phyloP scores from a whole-genome alignment of 2,113 vertebrate species.

The Oenanthe melanoleuca region DNA sequence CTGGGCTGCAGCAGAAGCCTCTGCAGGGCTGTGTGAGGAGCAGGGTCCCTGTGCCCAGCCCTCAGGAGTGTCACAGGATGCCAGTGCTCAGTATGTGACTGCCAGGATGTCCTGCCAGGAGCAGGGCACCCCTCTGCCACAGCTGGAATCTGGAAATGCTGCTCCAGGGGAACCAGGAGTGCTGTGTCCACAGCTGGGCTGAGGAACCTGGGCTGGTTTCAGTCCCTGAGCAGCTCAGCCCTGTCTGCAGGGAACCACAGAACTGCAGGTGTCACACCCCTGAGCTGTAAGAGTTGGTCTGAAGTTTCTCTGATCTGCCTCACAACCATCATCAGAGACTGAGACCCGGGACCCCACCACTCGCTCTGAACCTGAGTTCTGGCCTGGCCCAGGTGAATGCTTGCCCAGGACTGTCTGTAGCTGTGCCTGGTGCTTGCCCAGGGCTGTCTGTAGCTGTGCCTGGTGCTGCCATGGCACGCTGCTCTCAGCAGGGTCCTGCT shows the following conservation, averaged over 20 bases:
- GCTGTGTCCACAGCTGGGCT: not conserved
- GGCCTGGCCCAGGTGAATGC: too few relatives aligned
- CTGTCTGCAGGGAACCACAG: not conserved
- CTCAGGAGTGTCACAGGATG: not conserved
- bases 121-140: not conserved
- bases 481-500: too few relatives aligned
- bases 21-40: not conserved
- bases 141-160: not conserved
- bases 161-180: not conserved
- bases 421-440: too few relatives aligned
- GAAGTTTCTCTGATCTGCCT: too few relatives aligned
- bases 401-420: too few relatives aligned
- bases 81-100: not conserved
- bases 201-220: not conserved
- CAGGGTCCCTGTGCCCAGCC: not conserved
- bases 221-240: not conserved
- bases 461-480: too few relatives aligned
- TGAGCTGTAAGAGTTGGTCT: too few relatives aligned
- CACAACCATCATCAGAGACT: too few relatives aligned
- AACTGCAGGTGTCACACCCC: not conserved
- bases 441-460: too few relatives aligned
- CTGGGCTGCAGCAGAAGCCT: not conserved
- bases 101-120: not conserved
- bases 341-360: too few relatives aligned
- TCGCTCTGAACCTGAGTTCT: too few relatives aligned